These are phyloP conservation scores for Oreonectes daqikongensis DNA, from an alignment of 2,797 vertebrate species.

Conservation along the genomic window DNA sequence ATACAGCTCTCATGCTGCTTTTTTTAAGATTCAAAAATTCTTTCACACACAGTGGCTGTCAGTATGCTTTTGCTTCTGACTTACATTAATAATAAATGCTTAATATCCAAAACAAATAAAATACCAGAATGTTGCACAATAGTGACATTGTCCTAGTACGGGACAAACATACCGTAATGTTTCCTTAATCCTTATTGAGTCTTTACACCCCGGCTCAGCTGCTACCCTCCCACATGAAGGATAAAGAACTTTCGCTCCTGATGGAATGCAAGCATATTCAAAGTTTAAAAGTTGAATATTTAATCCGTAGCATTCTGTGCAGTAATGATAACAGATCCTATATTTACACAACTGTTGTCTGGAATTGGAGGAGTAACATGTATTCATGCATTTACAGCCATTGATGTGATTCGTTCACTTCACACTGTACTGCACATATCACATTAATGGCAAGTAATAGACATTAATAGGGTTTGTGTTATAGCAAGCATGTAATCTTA, in stretches of 20 bases:
- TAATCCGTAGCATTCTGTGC: not conserved
- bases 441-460: not conserved
- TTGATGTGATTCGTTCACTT: not conserved
- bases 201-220: too few species aligned
- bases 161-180: too few species aligned
- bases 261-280: not conserved
- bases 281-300: not conserved
- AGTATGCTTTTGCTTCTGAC: too few species aligned
- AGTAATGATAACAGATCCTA: not conserved
- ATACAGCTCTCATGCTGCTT: too few species aligned
- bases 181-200: too few species aligned
- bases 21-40: too few species aligned
- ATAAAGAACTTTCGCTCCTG: not conserved
- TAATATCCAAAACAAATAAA: too few species aligned
- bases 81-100: too few species aligned
- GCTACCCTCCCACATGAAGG: too few species aligned
- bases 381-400: not conserved
- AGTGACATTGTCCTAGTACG: not conserved
- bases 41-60: too few species aligned
- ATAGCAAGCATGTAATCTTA: conserved; percentile 9
- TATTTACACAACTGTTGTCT: not conserved
- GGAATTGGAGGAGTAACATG: too few species aligned
- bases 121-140: not conserved
- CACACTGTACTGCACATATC: not conserved
- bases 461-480: not conserved